These are phyloP conservation scores for Atherinomorus stipes DNA, from an alignment of 2,113 vertebrate species.

Conservation along the genomic window DNA sequence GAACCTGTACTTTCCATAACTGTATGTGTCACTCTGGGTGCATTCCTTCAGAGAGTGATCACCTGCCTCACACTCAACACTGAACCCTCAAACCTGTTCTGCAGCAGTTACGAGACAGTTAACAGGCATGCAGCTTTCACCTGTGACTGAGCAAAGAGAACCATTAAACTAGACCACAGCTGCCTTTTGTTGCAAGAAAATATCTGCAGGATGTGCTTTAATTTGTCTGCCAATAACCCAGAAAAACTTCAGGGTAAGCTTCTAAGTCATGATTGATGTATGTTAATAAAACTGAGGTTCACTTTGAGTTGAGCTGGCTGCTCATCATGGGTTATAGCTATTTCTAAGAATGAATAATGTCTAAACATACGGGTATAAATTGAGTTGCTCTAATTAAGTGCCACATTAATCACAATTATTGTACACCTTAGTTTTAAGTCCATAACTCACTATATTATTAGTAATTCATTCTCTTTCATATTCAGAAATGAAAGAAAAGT, in stretches of 20 bases:
- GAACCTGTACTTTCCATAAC: constrained; percentile 54
- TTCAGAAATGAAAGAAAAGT: not conserved
- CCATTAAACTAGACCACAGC: not conserved
- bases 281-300: constrained; percentile 41
- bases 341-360: constrained; percentile 9
- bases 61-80: constrained; percentile 15
- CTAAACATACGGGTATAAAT: not conserved
- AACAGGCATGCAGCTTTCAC: constrained; percentile 18
- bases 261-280: constrained; percentile 36
- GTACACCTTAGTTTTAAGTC: not conserved
- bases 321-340: constrained; percentile 21
- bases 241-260: constrained; percentile 34
- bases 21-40: constrained; percentile 41
- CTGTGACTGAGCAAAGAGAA: constrained; percentile 3
- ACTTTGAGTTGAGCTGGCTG: constrained; percentile 47
- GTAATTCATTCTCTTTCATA: not conserved
- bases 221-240: constrained; percentile 12
- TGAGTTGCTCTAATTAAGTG: not conserved
- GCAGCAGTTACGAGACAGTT: constrained; percentile 55
- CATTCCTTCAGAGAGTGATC: constrained; percentile 58
- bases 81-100: constrained; percentile 73
- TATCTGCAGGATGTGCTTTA: not conserved
- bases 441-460: not conserved
- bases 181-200: not conserved
- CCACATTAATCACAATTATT: not conserved